Evolutionary conservation across 64 coral and sea anemone species (phyloP), one percentile per base, ranked within the genome.

Genomic region (Platygyra sinensis): DNA sequence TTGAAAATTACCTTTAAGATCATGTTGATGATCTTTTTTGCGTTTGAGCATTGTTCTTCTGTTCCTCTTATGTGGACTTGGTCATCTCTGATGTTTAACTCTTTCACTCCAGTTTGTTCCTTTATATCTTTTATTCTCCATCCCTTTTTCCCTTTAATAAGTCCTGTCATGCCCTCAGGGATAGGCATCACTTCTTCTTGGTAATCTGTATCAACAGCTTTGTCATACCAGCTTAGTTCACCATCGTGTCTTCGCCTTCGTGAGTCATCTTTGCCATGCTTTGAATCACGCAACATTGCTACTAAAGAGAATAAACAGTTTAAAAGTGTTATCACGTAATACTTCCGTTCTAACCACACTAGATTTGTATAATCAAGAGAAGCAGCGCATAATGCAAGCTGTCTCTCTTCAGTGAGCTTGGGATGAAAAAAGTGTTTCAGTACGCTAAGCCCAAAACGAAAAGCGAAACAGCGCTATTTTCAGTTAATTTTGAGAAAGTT

Each of bases 201-300:
- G 19, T 51, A 77, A 54, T 77, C 18, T 77, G 42, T 18, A 54
- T 77, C 25, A 51, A 52, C 38, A 52, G 75, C 38, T 46, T 20
- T 52, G 38, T 77, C 75, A 77, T 77, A 77, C 75, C 75, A 77
- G 75, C 38, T 77, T 46, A 46, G 75, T 77, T 77, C 17, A 77
- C 75, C 75, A 9, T 52, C 16, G 15, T 19, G 25, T 77, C 75
- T 38, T 52, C 75, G 32, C 54, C 46, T 77, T 77, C 46, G 51
- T 51, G 38, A 46, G 5, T 77, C 18, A 77, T 46, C 42, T 77
- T 77, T 38, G 46, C 38, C 75, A 52, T 42, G 15, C 75, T n/a
- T 25, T 49, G 75, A 77, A 49, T 20, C 75, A 77, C 75, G 38
- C 75, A 38, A 77, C 75, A 77, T 77, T 4, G 17, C 46, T 69